Percentiles rank a stretch among this genome's conserved stretches.
phyloP scores from a whole-genome alignment of 2,113 vertebrate species.

The Mus spicilegus region DNA sequence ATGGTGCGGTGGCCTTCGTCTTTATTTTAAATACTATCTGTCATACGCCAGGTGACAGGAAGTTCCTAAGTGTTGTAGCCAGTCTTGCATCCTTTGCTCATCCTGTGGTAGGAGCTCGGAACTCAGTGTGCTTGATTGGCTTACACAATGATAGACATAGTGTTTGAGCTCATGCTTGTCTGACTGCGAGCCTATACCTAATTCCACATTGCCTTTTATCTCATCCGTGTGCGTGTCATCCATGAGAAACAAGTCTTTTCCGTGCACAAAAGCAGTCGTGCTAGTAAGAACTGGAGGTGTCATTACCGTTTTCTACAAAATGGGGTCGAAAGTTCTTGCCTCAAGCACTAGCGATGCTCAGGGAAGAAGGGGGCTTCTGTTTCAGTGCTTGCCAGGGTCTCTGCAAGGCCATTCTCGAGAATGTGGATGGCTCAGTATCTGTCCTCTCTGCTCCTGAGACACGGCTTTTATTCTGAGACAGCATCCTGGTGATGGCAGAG shows the following conservation, averaged over 20 bases:
- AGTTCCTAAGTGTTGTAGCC: neutral
- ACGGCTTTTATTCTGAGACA: neutral
- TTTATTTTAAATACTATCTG: neutral
- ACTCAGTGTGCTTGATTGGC: neutral
- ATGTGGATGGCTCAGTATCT: neutral
- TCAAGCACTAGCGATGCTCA: neutral
- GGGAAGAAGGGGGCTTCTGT: neutral
- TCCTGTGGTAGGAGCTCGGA: neutral
- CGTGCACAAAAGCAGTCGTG: neutral
- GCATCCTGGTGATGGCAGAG: neutral
- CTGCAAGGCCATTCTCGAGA: neutral
- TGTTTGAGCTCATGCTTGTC: neutral
- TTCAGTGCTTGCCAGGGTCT: neutral
- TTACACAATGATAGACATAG: neutral
- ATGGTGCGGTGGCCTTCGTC: neutral
- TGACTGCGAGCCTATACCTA: neutral
- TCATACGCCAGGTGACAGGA: neutral
- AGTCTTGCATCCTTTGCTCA: neutral
- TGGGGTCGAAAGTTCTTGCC: neutral
- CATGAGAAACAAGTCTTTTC: neutral
- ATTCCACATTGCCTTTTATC: accelerated
- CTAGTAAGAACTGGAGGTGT: neutral
- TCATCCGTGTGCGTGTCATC: neutral
- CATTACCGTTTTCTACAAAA: neutral
- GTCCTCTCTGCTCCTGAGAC: neutral